Base-by-base conservation (phyloP, 2,797 vertebrate genomes). In the Mormyrops attenuatus region DNA sequence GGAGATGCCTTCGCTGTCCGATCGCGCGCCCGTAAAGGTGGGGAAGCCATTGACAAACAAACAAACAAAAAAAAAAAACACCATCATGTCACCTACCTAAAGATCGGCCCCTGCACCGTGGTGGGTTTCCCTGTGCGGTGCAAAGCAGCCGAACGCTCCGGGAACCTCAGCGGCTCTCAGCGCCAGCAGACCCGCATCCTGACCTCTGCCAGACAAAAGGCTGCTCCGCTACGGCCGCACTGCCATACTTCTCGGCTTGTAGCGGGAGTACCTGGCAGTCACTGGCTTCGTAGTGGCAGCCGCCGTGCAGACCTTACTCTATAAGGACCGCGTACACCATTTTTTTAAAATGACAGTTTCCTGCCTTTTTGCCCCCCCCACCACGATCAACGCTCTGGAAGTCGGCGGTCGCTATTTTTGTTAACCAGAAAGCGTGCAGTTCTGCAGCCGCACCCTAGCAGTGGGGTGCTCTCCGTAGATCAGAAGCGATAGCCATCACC, bases 371-470 rank as follows among this genome's bases (percentile, higher is more conserved):
- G 73, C 38, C 34, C 8, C 73, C 17, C 6, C 73, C 38, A 30
- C 26, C 26, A 30, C 26, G 69, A 34, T 17, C 30, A 73, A 73
- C 69, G 13, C 73, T 20, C 73, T 41, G 17, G 15, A 44, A 41
- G 17, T 80, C 73, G 73, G 34, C 38, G 34, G 15, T 80, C 69
- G 5, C 5, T 17, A 5, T 17, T 17, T 38, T 77, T 34, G 1
- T 41, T 20, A 41, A 77, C 15, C 17, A 77, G 15, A 77, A 77
- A 20, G 15, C 69, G 69, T 77, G 69, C 38, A 77, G 13, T 90
- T 44, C 89, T 87, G 88, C 90, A 95, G 92, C 95, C 95, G 94
- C 95, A 93, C 95, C 96, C 95, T 94, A 90, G 84, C 57, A 11
- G 91, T 17, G 53, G 90, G 88, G 92, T 86, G 88, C 85, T 85